Evolutionary conservation across 2,888 invertebrate species (phyloP).

Genomic region (Pasiphila rectangulata): DNA sequence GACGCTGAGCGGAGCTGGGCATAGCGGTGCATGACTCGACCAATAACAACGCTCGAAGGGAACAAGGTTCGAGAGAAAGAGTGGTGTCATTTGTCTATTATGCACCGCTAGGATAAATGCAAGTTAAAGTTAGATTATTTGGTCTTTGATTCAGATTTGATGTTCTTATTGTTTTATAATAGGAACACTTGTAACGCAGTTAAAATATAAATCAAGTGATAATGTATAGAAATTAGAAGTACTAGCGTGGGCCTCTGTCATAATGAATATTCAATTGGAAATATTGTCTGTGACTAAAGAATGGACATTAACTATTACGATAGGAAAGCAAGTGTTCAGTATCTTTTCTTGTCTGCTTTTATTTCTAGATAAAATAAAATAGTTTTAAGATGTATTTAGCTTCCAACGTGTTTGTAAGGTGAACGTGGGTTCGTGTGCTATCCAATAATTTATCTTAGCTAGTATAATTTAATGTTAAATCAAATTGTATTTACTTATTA

Average conservation of each 20-base stretch:
- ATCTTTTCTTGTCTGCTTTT: conserved; percentile 29
- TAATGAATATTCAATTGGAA: neutral
- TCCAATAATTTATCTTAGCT: conserved; percentile 37
- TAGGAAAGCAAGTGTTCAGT: conserved; percentile 32
- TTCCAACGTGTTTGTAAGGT: conserved; percentile 45
- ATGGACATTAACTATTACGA: conserved; percentile 34
- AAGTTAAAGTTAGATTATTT: too few relatives aligned
- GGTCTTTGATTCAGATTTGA: too few relatives aligned
- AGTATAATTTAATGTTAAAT: conserved; percentile 25
- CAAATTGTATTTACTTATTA: conserved; percentile 24
- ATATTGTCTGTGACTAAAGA: conserved; percentile 43
- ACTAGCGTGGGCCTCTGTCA: neutral
- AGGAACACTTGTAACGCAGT: too few relatives aligned
- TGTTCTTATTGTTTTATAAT: too few relatives aligned
- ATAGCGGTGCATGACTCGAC: too few relatives aligned
- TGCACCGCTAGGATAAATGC: too few relatives aligned
- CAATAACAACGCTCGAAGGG: too few relatives aligned
- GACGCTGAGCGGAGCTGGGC: too few relatives aligned
- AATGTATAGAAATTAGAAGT: too few relatives aligned
- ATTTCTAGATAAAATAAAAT: conserved; percentile 20
- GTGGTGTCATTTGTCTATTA: too few relatives aligned
- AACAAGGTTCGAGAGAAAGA: too few relatives aligned
- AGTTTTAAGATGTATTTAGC: conserved; percentile 54
- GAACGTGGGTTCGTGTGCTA: conserved; percentile 55
- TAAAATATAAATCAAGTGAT: too few relatives aligned